Evolutionary conservation across 2,113 vertebrate species (phyloP).

Genomic region (Gila orcuttii): DNA sequence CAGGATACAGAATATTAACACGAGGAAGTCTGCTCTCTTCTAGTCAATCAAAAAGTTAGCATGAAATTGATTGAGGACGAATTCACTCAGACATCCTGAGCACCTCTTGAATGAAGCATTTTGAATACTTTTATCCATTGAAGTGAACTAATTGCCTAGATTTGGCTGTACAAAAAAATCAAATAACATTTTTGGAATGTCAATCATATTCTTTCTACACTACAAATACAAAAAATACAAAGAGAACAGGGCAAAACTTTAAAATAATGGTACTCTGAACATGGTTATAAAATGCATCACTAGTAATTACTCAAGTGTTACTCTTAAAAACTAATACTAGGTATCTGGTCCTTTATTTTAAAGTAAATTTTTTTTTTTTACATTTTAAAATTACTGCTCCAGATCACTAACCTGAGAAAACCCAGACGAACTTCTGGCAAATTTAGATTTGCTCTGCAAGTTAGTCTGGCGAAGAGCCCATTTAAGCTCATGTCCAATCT

Average conservation of each 20-base stretch:
- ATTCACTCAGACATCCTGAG: not conserved
- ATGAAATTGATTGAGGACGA: not conserved
- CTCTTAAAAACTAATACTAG: too few species aligned
- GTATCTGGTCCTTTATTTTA: too few species aligned
- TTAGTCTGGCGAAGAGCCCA: too few species aligned
- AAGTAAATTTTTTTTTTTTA: too few species aligned
- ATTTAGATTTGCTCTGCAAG: too few species aligned
- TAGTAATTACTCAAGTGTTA: too few species aligned
- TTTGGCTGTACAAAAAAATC: not conserved
- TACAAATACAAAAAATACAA: not conserved
- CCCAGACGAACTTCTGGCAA: too few species aligned
- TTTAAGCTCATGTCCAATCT: too few species aligned
- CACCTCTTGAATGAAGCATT: not conserved
- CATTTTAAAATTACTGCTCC: too few species aligned
- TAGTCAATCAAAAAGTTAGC: not conserved
- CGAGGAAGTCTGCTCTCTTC: not conserved
- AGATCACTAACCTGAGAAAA: too few species aligned
- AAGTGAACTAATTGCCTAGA: not conserved
- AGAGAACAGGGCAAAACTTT: not conserved
- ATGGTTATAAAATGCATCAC: too few species aligned
- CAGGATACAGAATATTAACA: slow-evolving; percentile 4
- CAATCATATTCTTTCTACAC: not conserved
- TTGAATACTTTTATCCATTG: not conserved
- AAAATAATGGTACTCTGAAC: too few species aligned
- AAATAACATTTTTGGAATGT: not conserved